Conservation (phyloP, 2,888 invertebrate species). For the Pherbina coryleti region DNA sequence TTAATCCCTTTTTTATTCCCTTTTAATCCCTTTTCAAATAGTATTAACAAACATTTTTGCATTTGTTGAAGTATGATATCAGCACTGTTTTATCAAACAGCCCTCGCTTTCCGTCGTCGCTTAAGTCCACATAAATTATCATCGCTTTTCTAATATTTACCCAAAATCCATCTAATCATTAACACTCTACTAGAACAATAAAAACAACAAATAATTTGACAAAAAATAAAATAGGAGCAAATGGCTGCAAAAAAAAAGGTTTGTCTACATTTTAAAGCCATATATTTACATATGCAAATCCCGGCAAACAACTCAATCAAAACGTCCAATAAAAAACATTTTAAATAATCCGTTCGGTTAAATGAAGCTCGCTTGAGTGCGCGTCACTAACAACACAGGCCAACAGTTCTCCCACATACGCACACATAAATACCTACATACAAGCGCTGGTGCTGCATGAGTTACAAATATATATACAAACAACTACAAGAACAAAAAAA, state of each 20-base stretch:
- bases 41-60: too few species aligned
- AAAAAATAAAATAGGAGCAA: neutral
- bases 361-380: neutral
- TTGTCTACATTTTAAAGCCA: slow-evolving; percentile 10
- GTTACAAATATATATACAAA: neutral
- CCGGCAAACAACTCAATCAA: slow-evolving; percentile 47
- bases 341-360: slow-evolving; percentile 38
- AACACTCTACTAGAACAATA: slow-evolving; percentile 23
- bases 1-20: too few species aligned
- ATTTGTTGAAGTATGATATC: too few species aligned
- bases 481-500: neutral
- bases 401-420: neutral
- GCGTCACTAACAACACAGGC: neutral
- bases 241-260: neutral
- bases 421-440: neutral
- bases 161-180: slow-evolving; percentile 16
- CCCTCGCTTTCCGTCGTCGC: neutral
- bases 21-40: too few species aligned
- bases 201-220: slow-evolving; percentile 15
- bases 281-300: slow-evolving; percentile 50
- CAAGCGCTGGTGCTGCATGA: neutral
- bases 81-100: too few species aligned
- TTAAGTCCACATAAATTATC: neutral
- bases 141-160: neutral
- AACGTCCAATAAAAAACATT: slow-evolving; percentile 41